phyloP scores from a whole-genome alignment of 2,888 invertebrate species.

The Amphimallon solstitiale region DNA sequence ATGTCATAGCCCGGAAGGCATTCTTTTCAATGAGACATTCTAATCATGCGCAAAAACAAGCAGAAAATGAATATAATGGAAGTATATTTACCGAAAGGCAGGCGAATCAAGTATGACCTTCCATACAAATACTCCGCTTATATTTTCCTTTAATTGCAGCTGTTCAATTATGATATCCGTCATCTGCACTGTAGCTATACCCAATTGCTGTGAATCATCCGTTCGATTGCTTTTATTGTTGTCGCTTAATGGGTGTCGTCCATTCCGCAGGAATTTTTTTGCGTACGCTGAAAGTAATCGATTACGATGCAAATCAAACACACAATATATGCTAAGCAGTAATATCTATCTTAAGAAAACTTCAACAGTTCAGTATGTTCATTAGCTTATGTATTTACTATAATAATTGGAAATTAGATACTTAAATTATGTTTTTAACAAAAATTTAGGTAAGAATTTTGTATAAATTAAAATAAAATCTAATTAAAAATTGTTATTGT shows the following conservation, averaged over 20 bases:
- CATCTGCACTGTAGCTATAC: conserved; percentile 89
- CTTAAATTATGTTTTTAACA: too few species aligned
- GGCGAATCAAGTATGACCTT: conserved; percentile 86
- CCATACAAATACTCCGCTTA: conserved; percentile 87
- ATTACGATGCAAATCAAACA: not conserved
- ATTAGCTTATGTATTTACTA: too few species aligned
- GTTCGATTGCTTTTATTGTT: conserved; percentile 47
- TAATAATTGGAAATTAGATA: too few species aligned
- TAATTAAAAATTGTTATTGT: too few species aligned
- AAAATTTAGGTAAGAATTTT: too few species aligned
- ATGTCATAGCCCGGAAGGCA: too few species aligned
- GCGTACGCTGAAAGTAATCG: conserved; percentile 69
- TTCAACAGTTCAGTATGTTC: too few species aligned
- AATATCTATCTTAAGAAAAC: too few species aligned
- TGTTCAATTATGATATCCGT: conserved; percentile 65
- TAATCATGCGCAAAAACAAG: too few species aligned
- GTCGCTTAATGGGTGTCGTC: conserved; percentile 47
- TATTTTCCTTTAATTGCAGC: conserved; percentile 70
- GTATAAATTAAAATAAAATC: too few species aligned
- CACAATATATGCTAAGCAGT: too few species aligned
- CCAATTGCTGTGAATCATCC: conserved; percentile 74
- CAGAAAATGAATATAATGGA: not conserved
- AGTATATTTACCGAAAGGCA: conserved; percentile 73
- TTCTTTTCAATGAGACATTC: too few species aligned
- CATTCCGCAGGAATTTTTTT: conserved; percentile 76